Percentiles rank a stretch among this genome's conserved stretches.
phyloP scores from a whole-genome alignment of 1,140 invertebrate species.

The Choristoneura fumiferana region DNA sequence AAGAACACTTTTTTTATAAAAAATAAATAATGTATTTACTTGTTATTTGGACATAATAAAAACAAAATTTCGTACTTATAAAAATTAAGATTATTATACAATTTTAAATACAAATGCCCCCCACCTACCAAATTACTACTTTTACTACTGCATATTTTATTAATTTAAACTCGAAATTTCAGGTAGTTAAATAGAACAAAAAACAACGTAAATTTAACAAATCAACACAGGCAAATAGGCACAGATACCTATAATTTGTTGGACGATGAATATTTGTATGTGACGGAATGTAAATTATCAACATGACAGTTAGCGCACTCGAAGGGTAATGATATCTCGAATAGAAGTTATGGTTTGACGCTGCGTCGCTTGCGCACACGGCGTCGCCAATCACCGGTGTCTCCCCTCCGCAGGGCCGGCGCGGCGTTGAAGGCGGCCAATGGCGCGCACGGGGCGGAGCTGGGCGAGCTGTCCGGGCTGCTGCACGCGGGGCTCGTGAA shows the following conservation, averaged over 20 bases:
- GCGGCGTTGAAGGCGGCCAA: constrained; percentile 70
- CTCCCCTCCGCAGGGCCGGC: constrained; percentile 75
- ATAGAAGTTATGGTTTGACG: constrained; percentile 26
- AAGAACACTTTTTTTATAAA: too few relatives aligned
- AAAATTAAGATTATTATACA: too few relatives aligned
- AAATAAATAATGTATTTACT: too few relatives aligned
- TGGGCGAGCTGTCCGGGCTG: constrained; percentile 75
- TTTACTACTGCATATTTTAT: too few relatives aligned
- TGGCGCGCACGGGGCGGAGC: constrained; percentile 78
- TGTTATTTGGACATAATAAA: too few relatives aligned
- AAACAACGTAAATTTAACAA: too few relatives aligned
- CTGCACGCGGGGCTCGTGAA: constrained; percentile 78
- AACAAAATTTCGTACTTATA: too few relatives aligned
- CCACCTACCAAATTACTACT: too few relatives aligned
- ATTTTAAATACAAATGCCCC: too few relatives aligned
- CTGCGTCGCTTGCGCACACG: constrained; percentile 57
- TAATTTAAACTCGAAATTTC: too few relatives aligned
- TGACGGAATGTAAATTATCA: constrained; percentile 25
- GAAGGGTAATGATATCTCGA: constrained; percentile 38
- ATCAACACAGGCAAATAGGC: too few relatives aligned
- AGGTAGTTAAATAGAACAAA: too few relatives aligned
- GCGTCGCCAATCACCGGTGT: constrained; percentile 63
- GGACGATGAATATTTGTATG: constrained; percentile 36
- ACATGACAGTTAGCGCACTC: constrained; percentile 9
- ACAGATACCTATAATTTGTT: constrained; percentile 35